Conservation (phyloP, 2,113 vertebrate species). For the Dicerorhinus sumatrensis region DNA sequence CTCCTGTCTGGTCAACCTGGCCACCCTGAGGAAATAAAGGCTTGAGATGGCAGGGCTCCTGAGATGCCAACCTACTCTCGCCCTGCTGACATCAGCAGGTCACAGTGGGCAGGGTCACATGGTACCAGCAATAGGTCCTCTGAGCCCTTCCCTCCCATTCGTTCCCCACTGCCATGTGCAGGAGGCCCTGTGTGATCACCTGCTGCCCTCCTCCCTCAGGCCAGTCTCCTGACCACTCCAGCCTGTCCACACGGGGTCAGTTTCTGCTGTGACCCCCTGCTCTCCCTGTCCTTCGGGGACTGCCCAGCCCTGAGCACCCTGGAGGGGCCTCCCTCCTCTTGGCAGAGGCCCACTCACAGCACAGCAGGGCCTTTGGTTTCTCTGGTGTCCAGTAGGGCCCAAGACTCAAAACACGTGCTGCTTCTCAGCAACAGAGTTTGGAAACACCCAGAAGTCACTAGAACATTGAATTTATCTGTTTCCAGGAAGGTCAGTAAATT, state of each 20-base stretch:
- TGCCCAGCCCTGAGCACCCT: background rate
- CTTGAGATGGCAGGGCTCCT: background rate
- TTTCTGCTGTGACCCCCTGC: background rate
- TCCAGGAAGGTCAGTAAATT: background rate
- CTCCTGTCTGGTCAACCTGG: background rate
- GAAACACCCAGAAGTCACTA: background rate
- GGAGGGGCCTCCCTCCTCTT: background rate
- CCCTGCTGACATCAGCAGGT: accelerated
- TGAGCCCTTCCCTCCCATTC: background rate
- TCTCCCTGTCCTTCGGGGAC: background rate
- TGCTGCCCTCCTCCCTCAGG: background rate
- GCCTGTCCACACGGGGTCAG: background rate
- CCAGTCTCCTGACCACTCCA: background rate
- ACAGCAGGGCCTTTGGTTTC: background rate
- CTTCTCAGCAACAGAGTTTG: background rate
- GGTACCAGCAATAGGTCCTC: background rate
- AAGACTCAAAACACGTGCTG: background rate
- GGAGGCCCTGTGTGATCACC: background rate
- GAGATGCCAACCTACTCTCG: accelerated
- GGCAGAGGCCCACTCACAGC: background rate
- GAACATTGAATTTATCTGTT: background rate
- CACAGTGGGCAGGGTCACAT: background rate
- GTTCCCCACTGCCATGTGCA: background rate
- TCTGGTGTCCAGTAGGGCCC: background rate
- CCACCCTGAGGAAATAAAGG: background rate